Evolutionary conservation across 2,113 vertebrate species (phyloP), one percentile per base, ranked within the genome.

Genomic region (Uria aalge): DNA sequence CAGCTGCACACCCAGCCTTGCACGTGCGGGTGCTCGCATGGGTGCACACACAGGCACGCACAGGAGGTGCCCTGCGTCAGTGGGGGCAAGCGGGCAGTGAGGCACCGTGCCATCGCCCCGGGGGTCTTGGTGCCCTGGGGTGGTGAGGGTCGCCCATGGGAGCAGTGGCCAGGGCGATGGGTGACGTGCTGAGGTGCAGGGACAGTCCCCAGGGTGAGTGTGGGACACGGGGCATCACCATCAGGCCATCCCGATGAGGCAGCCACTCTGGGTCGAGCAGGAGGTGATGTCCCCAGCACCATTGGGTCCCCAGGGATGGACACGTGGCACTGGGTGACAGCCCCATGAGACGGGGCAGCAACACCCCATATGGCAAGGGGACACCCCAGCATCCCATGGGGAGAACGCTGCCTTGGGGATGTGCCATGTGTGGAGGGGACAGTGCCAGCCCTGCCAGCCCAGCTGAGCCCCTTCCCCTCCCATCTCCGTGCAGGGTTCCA

Each of bases 401-500:
- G 16, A 14, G 23, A 57, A 29, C 5, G 2, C 26, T 4, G 50
- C 59, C 27, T 48, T 15, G 60, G 78, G 59, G 41, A 60, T 9
- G 0, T 43, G 38, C 41, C 26, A 1, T 2, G 40, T 0, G 0
- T 0, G 8, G 38, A 32, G 47, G 69, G 30, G 21, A 30, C 26
- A 16, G 17, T n/a, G 78, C 52, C 81, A 83, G 41, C 57, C 32
- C 69, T 64, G 50, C 50, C 66, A 38, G 22, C 52, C 23, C 5
- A 0, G 23, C 64, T 93, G 50, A 93, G 66, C 43, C 48, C 27
- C 6, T 6, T 59, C 43, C 68, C 57, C 41, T 82, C 56, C 79
- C 75, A 2, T 94, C 20, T 92, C 81, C 52, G 1, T 34, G 4
- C 90, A 99, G 99, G 74, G 99, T 99, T 74, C 99, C 99, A 9